These are phyloP conservation scores for Drosophila rhopaloa DNA, from an alignment of 1,140 invertebrate species.

Conservation along the genomic window DNA sequence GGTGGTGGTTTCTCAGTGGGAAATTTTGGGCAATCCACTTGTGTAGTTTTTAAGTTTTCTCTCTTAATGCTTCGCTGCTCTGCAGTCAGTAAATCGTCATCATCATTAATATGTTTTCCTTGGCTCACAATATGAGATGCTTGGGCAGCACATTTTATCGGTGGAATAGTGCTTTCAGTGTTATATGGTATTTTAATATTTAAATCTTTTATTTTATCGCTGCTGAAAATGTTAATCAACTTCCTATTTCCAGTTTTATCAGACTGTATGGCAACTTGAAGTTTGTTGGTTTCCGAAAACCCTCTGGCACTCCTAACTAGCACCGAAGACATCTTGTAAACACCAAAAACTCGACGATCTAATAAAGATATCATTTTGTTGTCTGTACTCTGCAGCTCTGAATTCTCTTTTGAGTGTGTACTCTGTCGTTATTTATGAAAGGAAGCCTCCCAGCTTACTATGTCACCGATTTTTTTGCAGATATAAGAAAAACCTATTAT, in stretches of 20 bases:
- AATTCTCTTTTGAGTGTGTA: neutral
- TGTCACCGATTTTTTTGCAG: neutral
- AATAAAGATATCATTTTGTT: constrained; percentile 32
- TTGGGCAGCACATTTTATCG: neutral
- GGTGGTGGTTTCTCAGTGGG: neutral
- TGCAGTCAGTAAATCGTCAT: constrained; percentile 4
- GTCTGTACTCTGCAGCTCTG: constrained; percentile 14
- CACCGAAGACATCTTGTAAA: neutral
- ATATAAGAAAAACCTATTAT: constrained; percentile 9
- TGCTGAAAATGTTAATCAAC: neutral
- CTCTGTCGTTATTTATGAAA: neutral
- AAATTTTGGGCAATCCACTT: constrained; percentile 1
- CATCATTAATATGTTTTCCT: neutral
- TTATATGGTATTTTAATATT: neutral
- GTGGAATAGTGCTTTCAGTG: constrained; percentile 1
- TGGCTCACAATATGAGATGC: too few species aligned
- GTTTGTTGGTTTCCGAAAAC: constrained; percentile 3
- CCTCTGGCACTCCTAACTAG: neutral
- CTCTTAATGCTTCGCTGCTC: constrained; percentile 6
- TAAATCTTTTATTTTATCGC: neutral
- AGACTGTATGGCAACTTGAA: neutral
- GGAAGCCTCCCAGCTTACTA: constrained; percentile 3
- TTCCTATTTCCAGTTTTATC: neutral
- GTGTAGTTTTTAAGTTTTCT: neutral
- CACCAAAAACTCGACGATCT: neutral